Percentiles rank a stretch among this genome's conserved stretches.
phyloP scores from a whole-genome alignment of 1,140 invertebrate genomes.

The Aphaenogaster ashmeadi region DNA sequence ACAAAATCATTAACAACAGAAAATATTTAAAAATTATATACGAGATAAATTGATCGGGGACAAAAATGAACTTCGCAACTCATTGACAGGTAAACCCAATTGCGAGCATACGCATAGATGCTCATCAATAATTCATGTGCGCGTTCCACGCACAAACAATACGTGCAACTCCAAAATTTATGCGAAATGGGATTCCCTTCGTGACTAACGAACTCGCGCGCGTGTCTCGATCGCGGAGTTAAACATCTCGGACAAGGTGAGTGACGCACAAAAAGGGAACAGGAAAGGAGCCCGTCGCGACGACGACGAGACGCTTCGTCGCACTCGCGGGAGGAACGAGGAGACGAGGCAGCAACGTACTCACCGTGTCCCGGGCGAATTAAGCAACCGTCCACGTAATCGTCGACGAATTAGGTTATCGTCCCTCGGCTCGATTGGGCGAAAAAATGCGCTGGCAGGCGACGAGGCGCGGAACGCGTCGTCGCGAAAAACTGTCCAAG shows the following conservation, averaged over 20 bases:
- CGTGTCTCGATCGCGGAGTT: not conserved
- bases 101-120: no score
- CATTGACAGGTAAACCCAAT: not conserved
- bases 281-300: conserved; percentile 57
- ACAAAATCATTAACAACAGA: not conserved
- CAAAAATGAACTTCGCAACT: not conserved
- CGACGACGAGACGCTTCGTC: conserved; percentile 70
- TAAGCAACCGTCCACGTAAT: conserved; percentile 26
- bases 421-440: conserved; percentile 78
- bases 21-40: not conserved
- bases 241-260: not conserved
- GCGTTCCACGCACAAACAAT: not conserved
- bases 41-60: not conserved
- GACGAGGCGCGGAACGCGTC: not conserved
- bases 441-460: conserved; percentile 46
- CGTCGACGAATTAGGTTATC: conserved; percentile 74
- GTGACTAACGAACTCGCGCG: not conserved
- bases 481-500: not conserved
- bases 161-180: not conserved
- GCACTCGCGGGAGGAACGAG: not conserved
- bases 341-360: not conserved
- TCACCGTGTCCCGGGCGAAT: conserved; percentile 18
- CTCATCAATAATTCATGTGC: not conserved
- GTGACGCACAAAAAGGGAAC: conserved; percentile 52
- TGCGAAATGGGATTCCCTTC: not conserved